phyloP scores from a whole-genome alignment of 2,113 vertebrate genomes.

The Alaudala cheleensis region DNA sequence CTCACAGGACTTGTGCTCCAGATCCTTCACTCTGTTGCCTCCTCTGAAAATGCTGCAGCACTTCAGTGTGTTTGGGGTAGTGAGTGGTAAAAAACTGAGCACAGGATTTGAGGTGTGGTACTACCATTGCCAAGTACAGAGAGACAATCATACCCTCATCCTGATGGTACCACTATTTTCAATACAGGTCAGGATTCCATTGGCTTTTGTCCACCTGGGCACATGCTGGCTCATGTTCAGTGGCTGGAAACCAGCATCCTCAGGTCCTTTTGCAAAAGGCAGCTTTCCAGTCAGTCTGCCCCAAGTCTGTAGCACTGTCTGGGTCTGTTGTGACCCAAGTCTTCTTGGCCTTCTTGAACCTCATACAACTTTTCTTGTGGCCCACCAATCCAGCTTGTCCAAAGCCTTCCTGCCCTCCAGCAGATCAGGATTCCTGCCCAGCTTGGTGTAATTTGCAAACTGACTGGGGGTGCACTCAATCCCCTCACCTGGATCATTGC shows the following conservation, averaged over 20 bases:
- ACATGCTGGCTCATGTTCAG: background rate
- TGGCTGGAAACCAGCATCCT: background rate
- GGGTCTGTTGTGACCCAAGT: background rate
- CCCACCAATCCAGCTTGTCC: fast-evolving
- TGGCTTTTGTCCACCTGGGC: background rate
- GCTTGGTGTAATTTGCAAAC: background rate
- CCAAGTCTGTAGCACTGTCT: background rate
- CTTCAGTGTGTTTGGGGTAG: too few species aligned
- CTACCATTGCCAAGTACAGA: background rate
- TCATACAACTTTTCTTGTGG: background rate
- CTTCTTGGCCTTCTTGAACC: background rate
- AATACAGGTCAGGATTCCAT: background rate
- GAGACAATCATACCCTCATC: background rate
- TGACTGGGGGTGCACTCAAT: too few species aligned
- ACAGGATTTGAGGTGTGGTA: background rate
- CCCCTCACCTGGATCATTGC: background rate
- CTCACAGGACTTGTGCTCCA: too few species aligned
- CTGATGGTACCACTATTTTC: background rate
- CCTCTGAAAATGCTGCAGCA: too few species aligned
- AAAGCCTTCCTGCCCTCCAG: background rate
- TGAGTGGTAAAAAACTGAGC: background rate
- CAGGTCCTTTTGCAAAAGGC: background rate
- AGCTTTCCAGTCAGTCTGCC: background rate
- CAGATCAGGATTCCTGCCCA: background rate
- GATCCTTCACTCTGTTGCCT: too few species aligned